These are phyloP conservation scores for Pterocles burchelli DNA, from an alignment of 2,113 vertebrate genomes.

Conservation along the genomic window DNA sequence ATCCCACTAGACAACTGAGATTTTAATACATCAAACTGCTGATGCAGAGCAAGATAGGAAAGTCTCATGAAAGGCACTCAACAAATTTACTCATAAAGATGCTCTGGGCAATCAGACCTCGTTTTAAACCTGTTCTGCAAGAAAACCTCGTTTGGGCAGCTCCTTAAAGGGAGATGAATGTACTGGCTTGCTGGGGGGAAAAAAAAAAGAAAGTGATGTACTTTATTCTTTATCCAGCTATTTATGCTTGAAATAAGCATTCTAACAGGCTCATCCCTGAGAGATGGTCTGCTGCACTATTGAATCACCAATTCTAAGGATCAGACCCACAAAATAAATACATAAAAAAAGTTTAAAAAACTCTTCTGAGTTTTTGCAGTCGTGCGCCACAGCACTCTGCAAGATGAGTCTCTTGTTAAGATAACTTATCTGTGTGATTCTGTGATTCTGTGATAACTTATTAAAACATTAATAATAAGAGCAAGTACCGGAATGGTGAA, in stretches of 20 bases:
- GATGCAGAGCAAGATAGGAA: not conserved
- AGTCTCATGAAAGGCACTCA: not conserved
- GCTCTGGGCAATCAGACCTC: conserved; percentile 3
- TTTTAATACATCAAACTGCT: not conserved
- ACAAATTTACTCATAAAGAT: conserved; percentile 15
- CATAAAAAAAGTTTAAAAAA: not conserved
- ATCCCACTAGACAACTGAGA: not conserved
- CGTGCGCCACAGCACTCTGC: not conserved
- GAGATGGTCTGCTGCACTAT: not conserved
- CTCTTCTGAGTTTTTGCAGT: not conserved
- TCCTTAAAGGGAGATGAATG: not conserved
- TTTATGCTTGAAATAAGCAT: not conserved
- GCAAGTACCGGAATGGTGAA: not conserved
- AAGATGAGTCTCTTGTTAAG: not conserved
- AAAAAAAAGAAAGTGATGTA: not conserved
- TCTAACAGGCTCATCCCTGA: rapidly evolving
- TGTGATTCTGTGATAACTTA: too few species aligned
- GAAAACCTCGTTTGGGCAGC: conserved; percentile 31
- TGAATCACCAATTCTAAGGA: not conserved
- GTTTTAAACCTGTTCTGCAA: conserved; percentile 55
- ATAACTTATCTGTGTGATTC: too few species aligned
- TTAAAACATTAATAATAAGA: not conserved
- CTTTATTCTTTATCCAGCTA: not conserved
- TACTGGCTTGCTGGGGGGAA: not conserved
- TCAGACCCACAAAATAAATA: not conserved